These are phyloP conservation scores for Leptopilina myrica DNA, from an alignment of 2,888 invertebrate genomes.

Conservation along the genomic window DNA sequence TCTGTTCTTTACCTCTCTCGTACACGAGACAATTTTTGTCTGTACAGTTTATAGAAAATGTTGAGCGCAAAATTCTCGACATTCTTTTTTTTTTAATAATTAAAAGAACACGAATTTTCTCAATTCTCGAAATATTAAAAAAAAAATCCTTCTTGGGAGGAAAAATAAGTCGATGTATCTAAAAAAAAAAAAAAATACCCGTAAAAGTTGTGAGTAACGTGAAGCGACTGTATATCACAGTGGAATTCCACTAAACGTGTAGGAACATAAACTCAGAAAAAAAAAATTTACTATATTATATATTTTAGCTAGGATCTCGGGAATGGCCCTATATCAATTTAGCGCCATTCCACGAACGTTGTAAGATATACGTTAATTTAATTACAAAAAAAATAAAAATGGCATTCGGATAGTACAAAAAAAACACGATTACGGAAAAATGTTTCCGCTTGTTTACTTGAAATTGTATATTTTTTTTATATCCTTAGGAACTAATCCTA, in stretches of 20 bases:
- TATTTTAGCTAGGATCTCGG: slow-evolving; percentile 73
- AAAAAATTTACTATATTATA: slow-evolving; percentile 60
- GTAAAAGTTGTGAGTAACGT: slow-evolving; percentile 55
- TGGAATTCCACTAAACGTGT: slow-evolving; percentile 58
- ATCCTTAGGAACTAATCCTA: slow-evolving; percentile 72
- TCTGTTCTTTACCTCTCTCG: slow-evolving; percentile 41
- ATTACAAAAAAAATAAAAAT: slow-evolving; percentile 64
- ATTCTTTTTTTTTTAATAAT: neutral
- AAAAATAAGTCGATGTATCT: slow-evolving; percentile 29
- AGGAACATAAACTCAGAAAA: slow-evolving; percentile 61
- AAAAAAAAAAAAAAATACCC: slow-evolving; percentile 12
- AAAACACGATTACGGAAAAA: slow-evolving; percentile 67
- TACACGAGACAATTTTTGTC: slow-evolving; percentile 23
- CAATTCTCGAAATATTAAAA: slow-evolving; percentile 15
- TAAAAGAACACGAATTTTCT: slow-evolving; percentile 19
- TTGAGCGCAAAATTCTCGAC: slow-evolving; percentile 8
- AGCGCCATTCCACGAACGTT: slow-evolving; percentile 64
- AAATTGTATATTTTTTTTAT: slow-evolving; percentile 77
- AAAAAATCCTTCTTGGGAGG: slow-evolving; percentile 6
- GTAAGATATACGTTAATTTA: slow-evolving; percentile 65
- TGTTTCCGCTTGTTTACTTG: slow-evolving; percentile 73
- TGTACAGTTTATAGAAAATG: slow-evolving; percentile 17
- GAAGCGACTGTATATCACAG: slow-evolving; percentile 58
- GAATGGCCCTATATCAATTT: slow-evolving; percentile 64
- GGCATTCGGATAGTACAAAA: slow-evolving; percentile 77